A percentile compares a stretch with the other conserved stretches of the same genome.
phyloP scores from a whole-genome alignment of 2,797 vertebrate genomes.

The Leontocebus nigricollis region DNA sequence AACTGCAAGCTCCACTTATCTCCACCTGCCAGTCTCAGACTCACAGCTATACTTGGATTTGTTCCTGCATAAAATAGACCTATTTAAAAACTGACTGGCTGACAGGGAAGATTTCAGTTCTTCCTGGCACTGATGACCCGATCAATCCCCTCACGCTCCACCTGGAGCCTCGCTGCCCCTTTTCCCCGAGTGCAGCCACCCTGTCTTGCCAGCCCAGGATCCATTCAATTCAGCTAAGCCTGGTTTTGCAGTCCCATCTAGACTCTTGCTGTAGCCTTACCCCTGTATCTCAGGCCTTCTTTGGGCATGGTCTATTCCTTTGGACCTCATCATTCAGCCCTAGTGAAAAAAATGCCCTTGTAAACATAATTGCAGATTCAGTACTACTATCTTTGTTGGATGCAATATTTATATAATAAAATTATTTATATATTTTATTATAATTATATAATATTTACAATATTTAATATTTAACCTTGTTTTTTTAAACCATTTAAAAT shows the following conservation, averaged over 20 bases:
- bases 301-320: background rate
- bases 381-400: background rate
- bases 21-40: background rate
- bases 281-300: background rate
- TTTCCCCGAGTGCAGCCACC: background rate
- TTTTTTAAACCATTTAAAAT: background rate
- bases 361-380: background rate
- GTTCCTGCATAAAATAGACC: background rate
- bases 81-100: no score
- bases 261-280: background rate
- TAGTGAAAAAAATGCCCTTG: background rate
- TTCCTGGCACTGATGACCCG: background rate
- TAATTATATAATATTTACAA: background rate
- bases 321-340: background rate
- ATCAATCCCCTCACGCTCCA: background rate
- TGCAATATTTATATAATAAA: background rate
- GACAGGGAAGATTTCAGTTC: background rate
- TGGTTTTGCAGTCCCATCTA: background rate
- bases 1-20: background rate
- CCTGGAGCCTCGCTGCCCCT: background rate
- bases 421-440: background rate
- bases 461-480: background rate
- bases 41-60: background rate
- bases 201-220: background rate
- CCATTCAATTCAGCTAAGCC: background rate